Base-by-base conservation (phyloP, 2,888 invertebrate species). In the Rotaria magnacalcarata region DNA sequence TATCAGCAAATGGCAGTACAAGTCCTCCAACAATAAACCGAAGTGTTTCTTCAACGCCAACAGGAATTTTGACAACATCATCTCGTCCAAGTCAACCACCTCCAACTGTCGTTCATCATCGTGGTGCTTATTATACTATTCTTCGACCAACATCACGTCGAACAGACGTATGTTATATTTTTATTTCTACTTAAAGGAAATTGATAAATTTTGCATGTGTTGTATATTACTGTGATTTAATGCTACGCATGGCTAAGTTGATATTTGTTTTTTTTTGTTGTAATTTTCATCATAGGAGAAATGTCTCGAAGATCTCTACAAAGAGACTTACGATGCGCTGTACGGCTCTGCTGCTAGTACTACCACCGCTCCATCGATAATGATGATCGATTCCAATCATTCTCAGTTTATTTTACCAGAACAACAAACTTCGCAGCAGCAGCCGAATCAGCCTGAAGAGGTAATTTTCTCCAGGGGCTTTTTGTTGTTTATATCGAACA, bases 281-380 rank as follows among this genome's bases (percentile, higher is more conserved):
- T 67, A 67, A 47, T 47, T 43, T 47, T 80, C 47, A 80, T 80
- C 47, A 4, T 80, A 80, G 80, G 80, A 80, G 47, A 80, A 80
- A 80, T 80, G 80, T 80, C 80, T 80, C 24, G 80, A 80, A 80
- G 80, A 80, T 80, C 47, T 80, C 21, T 80, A 80, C n/a, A 80
- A 80, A 80, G 80, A 80, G 80, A 47, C 80, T n/a, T 47, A 80
- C n/a, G 47, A 80, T 80, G 80, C 47, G 24, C 41, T 80, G n/a
- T 80, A 80, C 47, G 43, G 80, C 47, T 80, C 80, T 80, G 80
- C 74, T 74, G 74, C 80, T 80, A 80, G 43, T 67, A 67, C 34
- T 67, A 67, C 34, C 24, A 21, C 24, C 56, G 24, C 56, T 67
- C 14, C 67, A 67, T 19, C 67, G 67, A 27, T 67, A 67, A 67